phyloP scores from a whole-genome alignment of 2,113 vertebrate genomes.

The Cisticola juncidis region DNA sequence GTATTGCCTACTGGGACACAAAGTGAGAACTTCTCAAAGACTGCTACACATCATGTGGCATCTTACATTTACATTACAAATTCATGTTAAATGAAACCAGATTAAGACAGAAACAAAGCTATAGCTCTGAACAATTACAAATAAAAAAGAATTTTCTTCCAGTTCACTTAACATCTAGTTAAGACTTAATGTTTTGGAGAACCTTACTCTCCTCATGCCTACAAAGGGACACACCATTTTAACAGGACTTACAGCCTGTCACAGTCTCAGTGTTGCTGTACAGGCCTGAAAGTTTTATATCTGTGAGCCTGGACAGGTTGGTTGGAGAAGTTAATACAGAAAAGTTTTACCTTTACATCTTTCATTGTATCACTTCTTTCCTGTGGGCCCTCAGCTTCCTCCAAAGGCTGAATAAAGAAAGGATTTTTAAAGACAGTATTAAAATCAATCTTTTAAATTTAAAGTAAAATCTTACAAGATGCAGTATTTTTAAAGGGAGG shows the following conservation, averaged over 20 bases:
- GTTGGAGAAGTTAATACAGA: background rate
- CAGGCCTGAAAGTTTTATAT: rapidly evolving
- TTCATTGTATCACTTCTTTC: constrained; percentile 47
- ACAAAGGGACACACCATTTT: rapidly evolving
- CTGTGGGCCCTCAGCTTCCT: constrained; percentile 60
- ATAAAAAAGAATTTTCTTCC: background rate
- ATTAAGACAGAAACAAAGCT: background rate
- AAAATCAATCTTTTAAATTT: background rate
- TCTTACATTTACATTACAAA: background rate
- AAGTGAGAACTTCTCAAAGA: background rate
- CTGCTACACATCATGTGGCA: rapidly evolving
- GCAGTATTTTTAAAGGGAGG: background rate
- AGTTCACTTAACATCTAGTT: background rate
- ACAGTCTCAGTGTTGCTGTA: background rate
- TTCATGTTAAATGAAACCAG: background rate
- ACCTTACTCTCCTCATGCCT: background rate
- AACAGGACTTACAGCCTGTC: background rate
- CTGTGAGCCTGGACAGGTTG: background rate
- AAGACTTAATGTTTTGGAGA: background rate
- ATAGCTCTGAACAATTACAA: background rate
- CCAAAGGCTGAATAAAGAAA: constrained; percentile 42
- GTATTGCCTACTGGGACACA: background rate
- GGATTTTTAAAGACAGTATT: background rate
- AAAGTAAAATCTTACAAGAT: background rate
- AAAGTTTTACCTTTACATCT: constrained; percentile 71